Evolutionary conservation across 2,888 invertebrate genomes (phyloP).

Genomic region (Leptopilina drosophilae): DNA sequence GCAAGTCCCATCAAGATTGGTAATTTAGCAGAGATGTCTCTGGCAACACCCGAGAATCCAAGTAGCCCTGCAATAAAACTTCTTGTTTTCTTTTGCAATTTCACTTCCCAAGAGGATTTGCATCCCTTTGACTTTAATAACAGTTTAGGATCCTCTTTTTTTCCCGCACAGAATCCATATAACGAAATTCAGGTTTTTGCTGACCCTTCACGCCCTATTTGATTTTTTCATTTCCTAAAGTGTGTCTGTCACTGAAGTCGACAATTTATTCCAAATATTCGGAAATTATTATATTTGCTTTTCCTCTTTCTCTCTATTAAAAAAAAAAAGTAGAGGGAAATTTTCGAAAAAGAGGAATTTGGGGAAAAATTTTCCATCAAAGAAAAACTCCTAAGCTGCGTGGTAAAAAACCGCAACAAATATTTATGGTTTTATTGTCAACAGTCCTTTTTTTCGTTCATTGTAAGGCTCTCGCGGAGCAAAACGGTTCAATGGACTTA

Average conservation of each 20-base stretch:
- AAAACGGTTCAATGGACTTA: slow-evolving; percentile 31
- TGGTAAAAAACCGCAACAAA: slow-evolving; percentile 3
- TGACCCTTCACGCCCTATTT: slow-evolving; percentile 7
- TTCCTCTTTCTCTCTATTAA: too few relatives aligned
- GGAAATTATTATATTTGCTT: too few relatives aligned
- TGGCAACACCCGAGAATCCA: slow-evolving; percentile 54
- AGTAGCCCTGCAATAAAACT: slow-evolving; percentile 59
- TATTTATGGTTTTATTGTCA: slow-evolving; percentile 25
- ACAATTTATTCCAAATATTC: too few relatives aligned
- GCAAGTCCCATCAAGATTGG: slow-evolving; percentile 60
- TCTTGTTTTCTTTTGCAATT: slow-evolving; percentile 56
- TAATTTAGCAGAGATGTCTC: slow-evolving; percentile 64
- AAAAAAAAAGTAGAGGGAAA: too few relatives aligned
- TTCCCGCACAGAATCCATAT: too few relatives aligned
- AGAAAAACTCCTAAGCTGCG: not conserved
- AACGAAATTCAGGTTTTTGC: slow-evolving; percentile 4
- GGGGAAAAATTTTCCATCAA: too few relatives aligned
- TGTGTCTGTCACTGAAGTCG: too few relatives aligned
- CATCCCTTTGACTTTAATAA: slow-evolving; percentile 57
- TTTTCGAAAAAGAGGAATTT: too few relatives aligned
- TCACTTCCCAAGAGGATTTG: slow-evolving; percentile 60
- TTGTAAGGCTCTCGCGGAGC: slow-evolving; percentile 1
- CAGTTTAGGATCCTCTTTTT: slow-evolving; percentile 49
- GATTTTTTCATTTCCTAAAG: not conserved
- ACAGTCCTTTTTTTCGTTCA: not conserved